Evolutionary conservation across 2,888 invertebrate species (phyloP), one percentile per base, ranked within the genome.

Genomic region (Papilio protenor): DNA sequence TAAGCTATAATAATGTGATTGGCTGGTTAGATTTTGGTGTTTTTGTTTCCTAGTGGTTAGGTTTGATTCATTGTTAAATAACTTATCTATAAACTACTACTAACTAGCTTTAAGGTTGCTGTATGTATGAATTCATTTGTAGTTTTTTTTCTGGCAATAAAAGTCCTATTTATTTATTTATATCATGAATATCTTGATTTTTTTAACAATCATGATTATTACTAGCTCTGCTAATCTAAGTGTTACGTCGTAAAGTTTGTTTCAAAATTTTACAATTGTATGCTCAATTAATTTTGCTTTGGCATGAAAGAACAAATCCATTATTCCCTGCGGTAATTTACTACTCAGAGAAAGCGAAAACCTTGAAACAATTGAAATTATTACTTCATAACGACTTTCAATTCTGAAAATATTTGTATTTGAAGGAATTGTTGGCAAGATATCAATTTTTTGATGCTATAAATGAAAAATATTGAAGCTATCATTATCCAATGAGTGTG

Each of bases 331-430:
- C 8, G 57, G 57, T 57, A 57, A 21, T 21, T 11, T 21, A 21
- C n/a, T 55, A n/a, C n/a, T 55, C n/a, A 55, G n/a, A 57, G 21
- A 16, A 40, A 66, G 40, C 18, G 40, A 64, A 8, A 66, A 66
- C 66, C 66, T 66, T 45, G 66, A 40, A 45, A 64, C 64, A 64
- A 64, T 45, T 66, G n/a, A 45, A 66, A 66, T 66, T 21, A 66
- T 66, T 66, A 40, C 40, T 45, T 11, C 45, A 45, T 66, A 66
- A 45, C 45, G 66, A 45, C 40, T 66, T 45, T 66, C 40, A 66
- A 66, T n/a, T 11, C 8, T 45, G 45, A 66, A 66, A 45, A 45
- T 45, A 45, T 45, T 45, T 21, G 4, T 45, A 45, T n/a, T 66
- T 66, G 45, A 14, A 11, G 40, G 40, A 66, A 11, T n/a, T 45